Percentiles rank a stretch among this genome's conserved stretches.
These are phyloP conservation scores for Temnothorax curvispinosus DNA, from an alignment of 1,140 invertebrate species.

Conservation along the genomic window DNA sequence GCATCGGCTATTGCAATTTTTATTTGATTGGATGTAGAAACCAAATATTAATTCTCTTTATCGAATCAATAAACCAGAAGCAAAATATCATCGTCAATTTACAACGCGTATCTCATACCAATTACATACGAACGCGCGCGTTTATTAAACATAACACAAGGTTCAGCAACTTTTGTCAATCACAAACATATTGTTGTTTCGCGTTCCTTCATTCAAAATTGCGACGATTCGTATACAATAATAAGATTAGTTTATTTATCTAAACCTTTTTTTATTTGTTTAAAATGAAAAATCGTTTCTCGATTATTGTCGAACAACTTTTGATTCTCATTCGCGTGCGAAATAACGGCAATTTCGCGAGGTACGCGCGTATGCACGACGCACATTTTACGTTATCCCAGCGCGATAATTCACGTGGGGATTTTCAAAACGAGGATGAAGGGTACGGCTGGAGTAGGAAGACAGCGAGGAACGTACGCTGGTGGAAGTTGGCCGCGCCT, in stretches of 20 bases:
- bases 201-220: neutral
- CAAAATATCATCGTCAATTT: constrained; percentile 48
- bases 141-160: constrained; percentile 4
- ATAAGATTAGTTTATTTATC: neutral
- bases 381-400: constrained; percentile 2
- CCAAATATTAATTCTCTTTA: constrained; percentile 47
- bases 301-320: constrained; percentile 4
- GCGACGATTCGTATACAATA: neutral
- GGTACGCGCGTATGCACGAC: neutral
- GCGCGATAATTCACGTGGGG: constrained; percentile 50
- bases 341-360: constrained; percentile 19
- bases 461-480: constrained; percentile 42
- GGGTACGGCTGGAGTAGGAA: neutral
- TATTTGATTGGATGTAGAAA: constrained; percentile 36
- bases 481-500: constrained; percentile 36
- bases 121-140: neutral
- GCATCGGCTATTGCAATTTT: constrained; percentile 27
- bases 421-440: constrained; percentile 55
- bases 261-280: neutral
- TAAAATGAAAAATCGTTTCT: neutral
- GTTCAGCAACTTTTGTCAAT: constrained; percentile 21
- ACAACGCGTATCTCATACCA: constrained; percentile 3
- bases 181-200: neutral
- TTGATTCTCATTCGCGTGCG: neutral
- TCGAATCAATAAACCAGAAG: constrained; percentile 42